Evolutionary conservation across 30 jellyfish, hydroid and myxozoan genomes (phyloP).

Genomic region (Turritopsis dohrnii): DNA sequence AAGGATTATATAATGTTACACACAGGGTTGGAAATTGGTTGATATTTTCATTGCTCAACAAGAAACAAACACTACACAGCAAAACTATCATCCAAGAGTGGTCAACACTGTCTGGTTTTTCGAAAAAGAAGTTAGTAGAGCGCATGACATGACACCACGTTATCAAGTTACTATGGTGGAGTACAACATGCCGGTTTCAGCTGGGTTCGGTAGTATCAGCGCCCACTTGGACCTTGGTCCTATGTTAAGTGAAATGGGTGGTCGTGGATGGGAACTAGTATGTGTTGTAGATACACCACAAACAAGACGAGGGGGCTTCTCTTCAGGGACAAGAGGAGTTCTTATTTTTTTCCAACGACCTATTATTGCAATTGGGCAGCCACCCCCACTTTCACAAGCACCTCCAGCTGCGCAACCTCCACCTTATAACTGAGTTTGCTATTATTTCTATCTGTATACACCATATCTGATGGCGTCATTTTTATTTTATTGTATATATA

Average conservation of each 20-base stretch:
- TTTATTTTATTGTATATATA: too few species aligned
- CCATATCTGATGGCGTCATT: too few species aligned
- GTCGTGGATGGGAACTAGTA: conserved; percentile 53
- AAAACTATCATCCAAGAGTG: background rate
- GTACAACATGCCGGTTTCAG: conserved; percentile 17
- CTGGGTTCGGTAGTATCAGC: conserved; percentile 20
- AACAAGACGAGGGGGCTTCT: conserved; percentile 15
- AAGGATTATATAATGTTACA: too few species aligned
- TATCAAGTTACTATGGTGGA: conserved; percentile 41
- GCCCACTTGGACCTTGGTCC: conserved; percentile 33
- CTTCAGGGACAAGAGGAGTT: conserved; percentile 20
- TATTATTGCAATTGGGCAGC: background rate
- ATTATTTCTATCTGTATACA: background rate
- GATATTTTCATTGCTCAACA: conserved; percentile 41
- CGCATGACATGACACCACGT: conserved; percentile 36
- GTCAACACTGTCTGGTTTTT: conserved; percentile 50
- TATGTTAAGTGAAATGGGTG: conserved; percentile 43
- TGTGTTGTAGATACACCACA: conserved; percentile 45
- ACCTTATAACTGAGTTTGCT: background rate
- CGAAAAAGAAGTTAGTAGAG: conserved; percentile 36
- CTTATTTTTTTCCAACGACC: conserved; percentile 42
- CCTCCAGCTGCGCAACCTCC: background rate
- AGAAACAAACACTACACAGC: background rate
- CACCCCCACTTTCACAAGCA: background rate
- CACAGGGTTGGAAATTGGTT: conserved; percentile 45